Conservation (phyloP, 1,140 invertebrate species). For the Lutraria rhynchaena region DNA sequence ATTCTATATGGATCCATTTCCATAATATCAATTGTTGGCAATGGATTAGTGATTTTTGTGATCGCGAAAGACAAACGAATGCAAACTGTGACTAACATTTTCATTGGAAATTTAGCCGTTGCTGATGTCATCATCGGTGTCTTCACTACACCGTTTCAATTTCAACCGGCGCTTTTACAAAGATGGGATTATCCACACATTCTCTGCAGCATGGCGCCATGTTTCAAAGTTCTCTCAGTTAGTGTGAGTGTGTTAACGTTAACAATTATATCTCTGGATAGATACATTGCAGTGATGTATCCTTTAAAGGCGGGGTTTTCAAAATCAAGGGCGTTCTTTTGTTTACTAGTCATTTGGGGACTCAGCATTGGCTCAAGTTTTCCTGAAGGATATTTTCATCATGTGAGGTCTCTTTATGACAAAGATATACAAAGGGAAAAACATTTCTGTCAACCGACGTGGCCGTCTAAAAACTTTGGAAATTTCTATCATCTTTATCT, state of each 20-base stretch:
- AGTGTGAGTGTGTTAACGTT: slow-evolving; percentile 92
- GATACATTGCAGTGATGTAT: slow-evolving; percentile 90
- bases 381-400: slow-evolving; percentile 65
- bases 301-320: slow-evolving; percentile 84
- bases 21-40: slow-evolving; percentile 89
- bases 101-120: slow-evolving; percentile 84
- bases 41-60: slow-evolving; percentile 91
- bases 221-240: slow-evolving; percentile 88
- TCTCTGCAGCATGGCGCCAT: slow-evolving; percentile 92
- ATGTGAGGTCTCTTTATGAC: slow-evolving; percentile 15
- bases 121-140: slow-evolving; percentile 79
- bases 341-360: slow-evolving; percentile 78
- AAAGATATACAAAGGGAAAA: background rate
- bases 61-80: slow-evolving; percentile 86
- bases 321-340: slow-evolving; percentile 69
- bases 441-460: slow-evolving; percentile 59
- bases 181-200: slow-evolving; percentile 91
- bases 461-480: slow-evolving; percentile 65
- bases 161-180: slow-evolving; percentile 91
- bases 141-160: slow-evolving; percentile 87
- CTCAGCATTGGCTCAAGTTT: slow-evolving; percentile 71
- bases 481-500: slow-evolving; percentile 77
- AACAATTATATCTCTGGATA: slow-evolving; percentile 90
- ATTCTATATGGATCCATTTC: slow-evolving; percentile 92
- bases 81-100: slow-evolving; percentile 92